Conservation (phyloP, 2,113 vertebrate genomes). For the Chascanopsetta lugubris region DNA sequence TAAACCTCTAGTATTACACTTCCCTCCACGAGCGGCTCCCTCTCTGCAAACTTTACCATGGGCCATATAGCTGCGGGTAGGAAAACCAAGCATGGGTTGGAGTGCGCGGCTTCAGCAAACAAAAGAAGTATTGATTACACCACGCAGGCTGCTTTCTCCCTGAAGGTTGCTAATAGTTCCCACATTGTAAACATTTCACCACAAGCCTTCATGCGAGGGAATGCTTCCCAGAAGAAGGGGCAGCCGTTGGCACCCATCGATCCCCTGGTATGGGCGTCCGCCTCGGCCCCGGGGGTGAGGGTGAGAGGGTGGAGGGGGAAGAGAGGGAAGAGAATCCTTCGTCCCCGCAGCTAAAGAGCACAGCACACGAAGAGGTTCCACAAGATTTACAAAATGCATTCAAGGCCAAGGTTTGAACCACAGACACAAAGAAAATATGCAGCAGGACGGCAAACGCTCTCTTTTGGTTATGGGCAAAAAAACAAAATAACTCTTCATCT, state of each 20-base stretch:
- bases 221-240: conserved; percentile 73
- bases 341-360: conserved; percentile 59
- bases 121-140: conserved; percentile 75
- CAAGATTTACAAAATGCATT: conserved; percentile 61
- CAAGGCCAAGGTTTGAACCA: conserved; percentile 58
- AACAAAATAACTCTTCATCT: conserved; percentile 70
- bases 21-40: conserved; percentile 38
- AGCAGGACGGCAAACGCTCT: conserved; percentile 53
- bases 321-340: conserved; percentile 35
- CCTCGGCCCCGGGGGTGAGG: conserved; percentile 56
- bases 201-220: conserved; percentile 65
- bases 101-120: conserved; percentile 61
- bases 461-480: conserved; percentile 67
- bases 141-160: conserved; percentile 59
- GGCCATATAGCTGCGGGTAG: conserved; percentile 21
- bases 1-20: conserved; percentile 56
- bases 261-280: conserved; percentile 56
- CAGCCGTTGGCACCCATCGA: conserved; percentile 68
- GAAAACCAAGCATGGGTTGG: conserved; percentile 31
- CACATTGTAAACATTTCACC: conserved; percentile 77
- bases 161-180: conserved; percentile 70
- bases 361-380: conserved; percentile 60
- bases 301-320: conserved; percentile 23
- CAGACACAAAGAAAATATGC: conserved; percentile 70
- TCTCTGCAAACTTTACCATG: conserved; percentile 42